Percentiles rank a stretch among this genome's conserved stretches.
Evolutionary conservation across 92 coral and sea anemone species (phyloP).

Genomic region (Porites cylindrica): DNA sequence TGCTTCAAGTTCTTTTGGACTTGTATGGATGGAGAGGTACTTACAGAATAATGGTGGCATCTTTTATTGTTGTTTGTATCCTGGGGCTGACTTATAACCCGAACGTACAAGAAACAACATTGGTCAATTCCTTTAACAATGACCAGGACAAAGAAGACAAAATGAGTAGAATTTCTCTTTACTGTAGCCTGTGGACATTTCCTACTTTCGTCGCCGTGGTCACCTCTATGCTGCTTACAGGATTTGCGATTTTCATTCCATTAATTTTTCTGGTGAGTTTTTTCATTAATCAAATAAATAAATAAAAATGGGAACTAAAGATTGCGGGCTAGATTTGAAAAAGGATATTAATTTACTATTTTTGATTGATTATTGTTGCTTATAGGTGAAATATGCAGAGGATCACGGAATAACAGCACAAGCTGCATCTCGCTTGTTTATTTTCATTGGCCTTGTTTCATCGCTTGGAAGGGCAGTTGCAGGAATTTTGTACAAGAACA

Average conservation of each 20-base stretch:
- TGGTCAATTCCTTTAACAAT: neutral
- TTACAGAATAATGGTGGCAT: conserved; percentile 41
- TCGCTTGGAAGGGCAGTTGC: too few species aligned
- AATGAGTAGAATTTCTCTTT: conserved; percentile 1
- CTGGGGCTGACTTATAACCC: conserved; percentile 44
- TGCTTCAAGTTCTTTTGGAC: conserved; percentile 37
- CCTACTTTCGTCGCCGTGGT: conserved; percentile 16
- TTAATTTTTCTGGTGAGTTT: conserved; percentile 19
- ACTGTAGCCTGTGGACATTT: conserved; percentile 33
- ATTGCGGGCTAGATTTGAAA: too few species aligned
- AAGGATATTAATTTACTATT: too few species aligned
- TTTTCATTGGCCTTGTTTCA: too few species aligned
- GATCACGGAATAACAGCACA: too few species aligned
- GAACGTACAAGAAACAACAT: conserved; percentile 13
- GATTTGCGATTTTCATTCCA: conserved; percentile 34
- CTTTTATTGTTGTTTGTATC: conserved; percentile 20
- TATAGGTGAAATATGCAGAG: too few species aligned
- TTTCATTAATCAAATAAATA: too few species aligned
- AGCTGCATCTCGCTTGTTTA: too few species aligned
- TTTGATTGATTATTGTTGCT: too few species aligned
- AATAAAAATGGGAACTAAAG: too few species aligned
- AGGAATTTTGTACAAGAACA: too few species aligned
- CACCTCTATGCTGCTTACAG: neutral
- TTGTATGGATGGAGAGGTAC: conserved; percentile 52
- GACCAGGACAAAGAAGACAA: neutral